Percentiles rank a stretch among this genome's conserved stretches.
These are phyloP conservation scores for Netelia virgata DNA, from an alignment of 2,888 invertebrate genomes.

Conservation along the genomic window DNA sequence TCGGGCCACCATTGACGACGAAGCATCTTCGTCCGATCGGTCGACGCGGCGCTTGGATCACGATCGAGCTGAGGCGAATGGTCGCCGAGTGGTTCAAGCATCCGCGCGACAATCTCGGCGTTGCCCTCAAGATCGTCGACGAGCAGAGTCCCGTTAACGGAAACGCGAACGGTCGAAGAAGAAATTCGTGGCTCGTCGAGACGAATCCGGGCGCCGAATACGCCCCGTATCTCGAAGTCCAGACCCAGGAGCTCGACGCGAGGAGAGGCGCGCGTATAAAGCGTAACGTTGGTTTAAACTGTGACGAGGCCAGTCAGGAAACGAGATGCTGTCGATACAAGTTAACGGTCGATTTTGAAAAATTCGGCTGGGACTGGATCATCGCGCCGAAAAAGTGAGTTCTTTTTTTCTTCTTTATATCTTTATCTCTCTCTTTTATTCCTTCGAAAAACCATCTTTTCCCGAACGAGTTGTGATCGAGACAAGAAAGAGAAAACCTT, in stretches of 20 bases:
- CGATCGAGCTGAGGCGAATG: slow-evolving; percentile 91
- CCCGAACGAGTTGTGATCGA: background rate
- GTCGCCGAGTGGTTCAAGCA: slow-evolving; percentile 92
- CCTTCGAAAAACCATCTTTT: background rate
- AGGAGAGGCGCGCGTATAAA: slow-evolving; percentile 89
- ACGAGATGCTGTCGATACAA: slow-evolving; percentile 97
- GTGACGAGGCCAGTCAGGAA: slow-evolving; percentile 93
- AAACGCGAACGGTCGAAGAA: slow-evolving; percentile 85
- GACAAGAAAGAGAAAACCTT: background rate
- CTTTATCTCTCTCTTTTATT: slow-evolving; percentile 1
- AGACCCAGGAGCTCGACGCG: slow-evolving; percentile 86
- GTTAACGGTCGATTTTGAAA: slow-evolving; percentile 96
- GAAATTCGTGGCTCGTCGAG: slow-evolving; percentile 87
- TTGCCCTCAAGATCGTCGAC: slow-evolving; percentile 88
- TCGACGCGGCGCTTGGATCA: slow-evolving; percentile 89
- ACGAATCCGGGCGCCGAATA: slow-evolving; percentile 88
- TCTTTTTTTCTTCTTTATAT: background rate
- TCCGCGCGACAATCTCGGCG: slow-evolving; percentile 91
- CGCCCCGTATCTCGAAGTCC: slow-evolving; percentile 88
- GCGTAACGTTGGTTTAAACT: slow-evolving; percentile 93
- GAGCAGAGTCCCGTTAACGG: slow-evolving; percentile 75
- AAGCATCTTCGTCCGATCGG: slow-evolving; percentile 82
- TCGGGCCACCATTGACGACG: slow-evolving; percentile 82
- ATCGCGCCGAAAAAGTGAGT: slow-evolving; percentile 94
- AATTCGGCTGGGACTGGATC: slow-evolving; percentile 99